A percentile compares a stretch with the other conserved stretches of the same genome.
These are phyloP conservation scores for Serranus cabrilla DNA, from an alignment of 2,797 vertebrate species.

Conservation along the genomic window DNA sequence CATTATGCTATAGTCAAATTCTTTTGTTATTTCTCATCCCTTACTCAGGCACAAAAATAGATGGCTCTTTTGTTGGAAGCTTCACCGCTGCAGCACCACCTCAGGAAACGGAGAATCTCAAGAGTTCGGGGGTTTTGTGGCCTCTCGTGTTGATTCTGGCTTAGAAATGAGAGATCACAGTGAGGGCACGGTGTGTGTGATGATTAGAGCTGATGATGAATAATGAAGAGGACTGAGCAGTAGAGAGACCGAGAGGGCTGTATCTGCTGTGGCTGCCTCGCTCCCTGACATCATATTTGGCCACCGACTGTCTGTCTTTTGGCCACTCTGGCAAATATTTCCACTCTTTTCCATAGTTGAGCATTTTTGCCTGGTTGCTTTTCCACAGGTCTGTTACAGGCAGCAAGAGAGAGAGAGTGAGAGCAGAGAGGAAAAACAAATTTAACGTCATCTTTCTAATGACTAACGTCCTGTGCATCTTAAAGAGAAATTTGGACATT, in stretches of 20 bases:
- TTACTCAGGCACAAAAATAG: slow-evolving; percentile 49
- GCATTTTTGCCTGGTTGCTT: slow-evolving; percentile 74
- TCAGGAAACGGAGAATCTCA: slow-evolving; percentile 47
- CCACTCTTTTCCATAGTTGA: slow-evolving; percentile 79
- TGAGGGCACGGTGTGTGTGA: slow-evolving; percentile 50
- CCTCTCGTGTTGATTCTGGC: slow-evolving; percentile 62
- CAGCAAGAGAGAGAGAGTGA: slow-evolving; percentile 8
- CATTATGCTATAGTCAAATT: slow-evolving; percentile 60
- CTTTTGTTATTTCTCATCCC: slow-evolving; percentile 52
- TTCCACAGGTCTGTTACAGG: slow-evolving; percentile 67
- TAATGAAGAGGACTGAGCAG: slow-evolving; percentile 45
- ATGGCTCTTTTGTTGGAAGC: slow-evolving; percentile 57
- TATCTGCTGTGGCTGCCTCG: slow-evolving; percentile 62
- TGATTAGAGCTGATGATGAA: slow-evolving; percentile 57
- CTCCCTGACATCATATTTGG: slow-evolving; percentile 83
- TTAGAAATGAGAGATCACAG: slow-evolving; percentile 38
- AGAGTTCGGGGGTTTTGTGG: slow-evolving; percentile 42
- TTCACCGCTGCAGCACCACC: slow-evolving; percentile 36
- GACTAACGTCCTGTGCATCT: not conserved
- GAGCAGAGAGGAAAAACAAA: slow-evolving; percentile 34
- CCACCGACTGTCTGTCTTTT: slow-evolving; percentile 58
- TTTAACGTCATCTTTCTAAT: slow-evolving; percentile 3
- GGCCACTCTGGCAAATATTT: slow-evolving; percentile 78
- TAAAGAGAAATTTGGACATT: not conserved
- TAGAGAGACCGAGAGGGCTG: slow-evolving; percentile 30